phyloP scores from a whole-genome alignment of 2,888 invertebrate genomes.

The Ectemnius lituratus region DNA sequence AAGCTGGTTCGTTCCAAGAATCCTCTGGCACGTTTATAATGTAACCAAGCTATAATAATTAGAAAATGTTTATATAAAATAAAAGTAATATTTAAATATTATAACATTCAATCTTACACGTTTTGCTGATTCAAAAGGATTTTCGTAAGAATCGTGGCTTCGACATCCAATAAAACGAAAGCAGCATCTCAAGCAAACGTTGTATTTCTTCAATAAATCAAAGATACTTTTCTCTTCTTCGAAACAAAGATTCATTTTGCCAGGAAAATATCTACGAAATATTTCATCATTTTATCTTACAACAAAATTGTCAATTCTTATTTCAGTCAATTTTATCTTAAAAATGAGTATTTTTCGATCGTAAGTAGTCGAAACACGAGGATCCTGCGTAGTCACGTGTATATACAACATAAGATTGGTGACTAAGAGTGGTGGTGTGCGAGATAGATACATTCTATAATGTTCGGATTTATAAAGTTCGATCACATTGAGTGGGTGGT shows the following conservation, averaged over 20 bases:
- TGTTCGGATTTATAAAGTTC: too few species aligned
- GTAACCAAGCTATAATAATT: slow-evolving; percentile 59
- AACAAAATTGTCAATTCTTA: neutral
- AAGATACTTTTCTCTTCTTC: slow-evolving; percentile 56
- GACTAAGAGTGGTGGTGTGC: too few species aligned
- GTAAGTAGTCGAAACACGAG: too few species aligned
- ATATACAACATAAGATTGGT: too few species aligned
- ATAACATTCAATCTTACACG: slow-evolving; percentile 77
- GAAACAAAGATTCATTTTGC: slow-evolving; percentile 31
- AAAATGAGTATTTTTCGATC: too few species aligned
- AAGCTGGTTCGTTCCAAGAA: slow-evolving; percentile 79
- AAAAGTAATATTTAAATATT: neutral
- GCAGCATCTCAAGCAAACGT: slow-evolving; percentile 85
- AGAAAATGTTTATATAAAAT: neutral
- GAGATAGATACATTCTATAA: too few species aligned
- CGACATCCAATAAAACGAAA: slow-evolving; percentile 84
- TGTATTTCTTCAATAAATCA: slow-evolving; percentile 71
- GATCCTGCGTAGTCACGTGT: too few species aligned
- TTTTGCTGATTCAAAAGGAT: slow-evolving; percentile 78
- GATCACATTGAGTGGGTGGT: too few species aligned
- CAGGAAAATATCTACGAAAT: neutral
- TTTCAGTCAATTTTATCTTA: too few species aligned
- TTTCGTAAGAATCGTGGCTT: slow-evolving; percentile 80
- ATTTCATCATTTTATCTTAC: neutral
- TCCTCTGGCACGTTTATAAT: slow-evolving; percentile 73